These are phyloP conservation scores for Paralvinella palmiformis DNA, from an alignment of 1,140 invertebrate species.

Conservation along the genomic window DNA sequence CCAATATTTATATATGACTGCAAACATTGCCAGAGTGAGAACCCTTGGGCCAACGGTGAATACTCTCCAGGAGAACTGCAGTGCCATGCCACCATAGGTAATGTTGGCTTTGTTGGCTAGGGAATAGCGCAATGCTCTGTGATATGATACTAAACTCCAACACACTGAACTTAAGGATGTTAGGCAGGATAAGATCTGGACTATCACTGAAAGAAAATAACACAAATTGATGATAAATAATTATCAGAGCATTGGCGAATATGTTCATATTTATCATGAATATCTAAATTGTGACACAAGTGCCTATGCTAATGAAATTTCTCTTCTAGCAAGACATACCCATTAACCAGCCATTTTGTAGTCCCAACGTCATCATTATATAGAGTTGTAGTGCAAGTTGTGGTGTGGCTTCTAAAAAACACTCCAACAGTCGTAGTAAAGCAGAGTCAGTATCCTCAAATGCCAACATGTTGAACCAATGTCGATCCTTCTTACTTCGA, in stretches of 20 bases:
- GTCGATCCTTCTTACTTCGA: no score
- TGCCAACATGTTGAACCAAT: constrained; percentile 38
- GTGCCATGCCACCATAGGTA: constrained; percentile 57
- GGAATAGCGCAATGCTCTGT: constrained; percentile 67
- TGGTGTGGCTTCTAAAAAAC: constrained; percentile 82
- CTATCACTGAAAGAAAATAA: constrained; percentile 4
- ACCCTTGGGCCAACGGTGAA: constrained; percentile 65
- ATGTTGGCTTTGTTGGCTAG: constrained; percentile 56
- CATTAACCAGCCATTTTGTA: not conserved
- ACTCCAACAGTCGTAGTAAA: constrained; percentile 78
- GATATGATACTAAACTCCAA: constrained; percentile 80
- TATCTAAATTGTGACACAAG: not conserved
- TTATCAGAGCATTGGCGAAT: not conserved
- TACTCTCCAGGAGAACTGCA: constrained; percentile 61
- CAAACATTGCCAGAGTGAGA: constrained; percentile 55
- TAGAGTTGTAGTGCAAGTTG: constrained; percentile 78
- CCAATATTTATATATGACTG: constrained; percentile 59
- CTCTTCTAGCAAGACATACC: not conserved
- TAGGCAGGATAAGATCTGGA: constrained; percentile 29
- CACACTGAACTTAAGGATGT: constrained; percentile 73
- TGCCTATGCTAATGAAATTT: not conserved
- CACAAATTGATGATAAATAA: not conserved
- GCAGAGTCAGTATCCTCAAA: constrained; percentile 45
- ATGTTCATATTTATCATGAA: not conserved
- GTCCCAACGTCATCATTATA: constrained; percentile 51